These are phyloP conservation scores for Drosophila serrata DNA, from an alignment of 1,140 invertebrate genomes.

Conservation along the genomic window DNA sequence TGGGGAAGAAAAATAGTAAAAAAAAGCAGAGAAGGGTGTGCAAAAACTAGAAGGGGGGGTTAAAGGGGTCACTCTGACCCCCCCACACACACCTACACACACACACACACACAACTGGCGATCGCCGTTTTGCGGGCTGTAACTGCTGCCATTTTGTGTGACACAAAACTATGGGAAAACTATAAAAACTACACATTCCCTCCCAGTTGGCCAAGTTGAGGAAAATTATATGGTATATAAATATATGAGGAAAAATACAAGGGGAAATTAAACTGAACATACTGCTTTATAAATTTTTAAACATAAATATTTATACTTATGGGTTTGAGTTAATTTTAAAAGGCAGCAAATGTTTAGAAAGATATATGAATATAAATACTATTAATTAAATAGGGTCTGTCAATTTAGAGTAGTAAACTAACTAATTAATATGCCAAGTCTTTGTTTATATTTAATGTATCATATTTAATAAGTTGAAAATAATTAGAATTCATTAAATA, in stretches of 20 bases:
- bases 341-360: too few relatives aligned
- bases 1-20: conserved; percentile 3
- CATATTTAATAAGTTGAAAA: not conserved
- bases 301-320: not conserved
- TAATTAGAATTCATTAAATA: not conserved
- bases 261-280: too few relatives aligned
- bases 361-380: too few relatives aligned
- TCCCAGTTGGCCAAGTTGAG: conserved; percentile 12
- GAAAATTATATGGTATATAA: not conserved
- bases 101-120: not conserved
- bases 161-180: conserved; percentile 57
- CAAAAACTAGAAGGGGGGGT: not conserved
- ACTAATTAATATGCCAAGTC: too few relatives aligned
- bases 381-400: too few relatives aligned
- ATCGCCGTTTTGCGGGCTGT: conserved; percentile 74
- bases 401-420: too few relatives aligned
- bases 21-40: not conserved
- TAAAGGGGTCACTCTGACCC: too few relatives aligned
- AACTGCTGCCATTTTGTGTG: conserved; percentile 80
- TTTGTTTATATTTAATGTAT: not conserved
- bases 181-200: conserved; percentile 46
- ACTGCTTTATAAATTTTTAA: too few relatives aligned
- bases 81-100: too few relatives aligned
- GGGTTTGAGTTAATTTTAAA: not conserved
- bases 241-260: not conserved